Conservation (phyloP, 2,113 vertebrate species). For the Laterallus jamaicensis region DNA sequence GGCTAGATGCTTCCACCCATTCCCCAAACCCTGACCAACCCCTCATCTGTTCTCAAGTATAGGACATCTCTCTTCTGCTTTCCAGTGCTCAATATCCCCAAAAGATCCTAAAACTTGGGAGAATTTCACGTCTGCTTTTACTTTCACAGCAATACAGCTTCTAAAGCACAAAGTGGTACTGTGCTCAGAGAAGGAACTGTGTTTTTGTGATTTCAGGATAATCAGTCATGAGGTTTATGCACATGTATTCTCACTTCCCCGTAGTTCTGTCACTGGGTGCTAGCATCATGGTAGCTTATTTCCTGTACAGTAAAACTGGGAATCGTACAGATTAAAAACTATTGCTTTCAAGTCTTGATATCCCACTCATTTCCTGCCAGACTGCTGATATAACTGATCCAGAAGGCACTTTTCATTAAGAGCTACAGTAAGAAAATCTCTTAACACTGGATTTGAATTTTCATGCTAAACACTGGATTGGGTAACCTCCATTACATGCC, state of each 20-base stretch:
- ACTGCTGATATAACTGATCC: slow-evolving; percentile 41
- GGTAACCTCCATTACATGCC: not conserved
- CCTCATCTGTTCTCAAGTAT: not conserved
- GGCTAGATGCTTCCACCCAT: not conserved
- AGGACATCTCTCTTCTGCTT: not conserved
- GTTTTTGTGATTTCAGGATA: not conserved
- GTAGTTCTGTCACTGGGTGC: not conserved
- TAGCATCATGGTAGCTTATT: not conserved
- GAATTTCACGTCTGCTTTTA: not conserved
- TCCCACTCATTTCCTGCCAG: slow-evolving; percentile 63
- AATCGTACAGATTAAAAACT: slow-evolving; percentile 57
- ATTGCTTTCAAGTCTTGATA: slow-evolving; percentile 51
- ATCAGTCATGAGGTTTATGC: not conserved
- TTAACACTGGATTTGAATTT: slow-evolving; percentile 57
- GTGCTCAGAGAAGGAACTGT: not conserved
- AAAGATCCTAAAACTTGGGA: not conserved
- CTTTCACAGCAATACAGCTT: not conserved
- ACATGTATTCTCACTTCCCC: not conserved
- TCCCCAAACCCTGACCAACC: not conserved
- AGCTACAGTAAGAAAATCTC: slow-evolving; percentile 26
- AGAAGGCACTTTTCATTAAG: slow-evolving; percentile 64
- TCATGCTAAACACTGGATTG: slow-evolving; percentile 10
- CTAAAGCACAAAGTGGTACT: not conserved
- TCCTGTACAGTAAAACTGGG: not conserved
- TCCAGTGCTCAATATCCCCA: not conserved